These are phyloP conservation scores for Daphoenositta chrysoptera DNA, from an alignment of 2,113 vertebrate genomes.

Conservation along the genomic window DNA sequence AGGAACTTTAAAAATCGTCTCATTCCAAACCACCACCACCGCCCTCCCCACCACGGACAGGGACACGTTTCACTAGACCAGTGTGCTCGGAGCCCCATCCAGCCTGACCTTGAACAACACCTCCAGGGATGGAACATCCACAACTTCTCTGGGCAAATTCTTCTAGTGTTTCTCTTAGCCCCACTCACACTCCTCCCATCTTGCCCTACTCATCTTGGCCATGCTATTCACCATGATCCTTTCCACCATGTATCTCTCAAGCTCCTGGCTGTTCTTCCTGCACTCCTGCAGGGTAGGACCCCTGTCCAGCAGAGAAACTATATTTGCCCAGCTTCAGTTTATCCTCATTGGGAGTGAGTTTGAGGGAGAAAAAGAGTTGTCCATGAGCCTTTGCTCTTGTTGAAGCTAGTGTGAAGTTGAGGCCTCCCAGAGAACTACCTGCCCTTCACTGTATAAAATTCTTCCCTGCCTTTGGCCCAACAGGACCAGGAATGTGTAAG, in stretches of 20 bases:
- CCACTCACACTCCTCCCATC: not conserved
- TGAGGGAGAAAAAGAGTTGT: not conserved
- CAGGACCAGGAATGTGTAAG: not conserved
- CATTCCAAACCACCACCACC: not conserved
- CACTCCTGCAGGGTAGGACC: fast-evolving
- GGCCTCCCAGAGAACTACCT: not conserved
- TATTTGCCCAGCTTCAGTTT: not conserved
- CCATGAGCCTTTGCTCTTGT: not conserved
- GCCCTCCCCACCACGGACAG: fast-evolving
- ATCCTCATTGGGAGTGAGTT: not conserved
- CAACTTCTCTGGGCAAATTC: not conserved
- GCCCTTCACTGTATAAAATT: not conserved
- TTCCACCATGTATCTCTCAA: not conserved
- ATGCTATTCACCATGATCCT: not conserved
- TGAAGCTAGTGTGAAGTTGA: not conserved
- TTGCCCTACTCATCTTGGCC: not conserved
- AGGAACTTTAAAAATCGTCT: not conserved
- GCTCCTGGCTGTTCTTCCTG: not conserved
- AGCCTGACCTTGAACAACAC: not conserved
- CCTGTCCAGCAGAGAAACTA: not conserved
- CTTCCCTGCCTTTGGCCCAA: not conserved
- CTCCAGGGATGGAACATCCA: not conserved
- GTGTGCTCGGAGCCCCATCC: not conserved
- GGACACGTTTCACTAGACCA: not conserved
- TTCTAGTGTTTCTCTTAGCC: not conserved